Evolutionary conservation across 1,140 invertebrate genomes (phyloP).

Genomic region (Ectropis grisescens): DNA sequence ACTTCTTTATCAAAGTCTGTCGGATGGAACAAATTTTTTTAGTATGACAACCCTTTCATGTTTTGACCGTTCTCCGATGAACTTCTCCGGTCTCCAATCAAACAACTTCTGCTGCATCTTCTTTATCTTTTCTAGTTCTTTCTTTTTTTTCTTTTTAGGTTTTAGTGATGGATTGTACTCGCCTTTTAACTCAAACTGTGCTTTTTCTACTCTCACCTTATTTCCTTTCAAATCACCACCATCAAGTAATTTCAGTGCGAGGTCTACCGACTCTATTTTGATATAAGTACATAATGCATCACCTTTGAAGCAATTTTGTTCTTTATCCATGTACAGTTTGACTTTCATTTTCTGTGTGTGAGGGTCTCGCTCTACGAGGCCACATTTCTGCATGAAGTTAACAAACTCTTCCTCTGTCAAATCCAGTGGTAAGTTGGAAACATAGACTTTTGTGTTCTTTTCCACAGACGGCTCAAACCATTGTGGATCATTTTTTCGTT

Average conservation of each 20-base stretch:
- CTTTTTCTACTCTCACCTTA: slow-evolving; percentile 89
- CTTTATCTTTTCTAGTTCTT: slow-evolving; percentile 91
- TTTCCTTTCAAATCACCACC: slow-evolving; percentile 85
- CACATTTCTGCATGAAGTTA: slow-evolving; percentile 96
- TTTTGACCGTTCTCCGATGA: slow-evolving; percentile 85
- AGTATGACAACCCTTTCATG: slow-evolving; percentile 94
- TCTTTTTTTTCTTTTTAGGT: slow-evolving; percentile 92
- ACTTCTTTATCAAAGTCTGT: slow-evolving; percentile 93
- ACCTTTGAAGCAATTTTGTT: slow-evolving; percentile 90
- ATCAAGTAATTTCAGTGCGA: slow-evolving; percentile 94
- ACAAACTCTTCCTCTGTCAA: slow-evolving; percentile 92
- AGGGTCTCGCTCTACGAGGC: slow-evolving; percentile 92
- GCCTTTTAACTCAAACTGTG: slow-evolving; percentile 96
- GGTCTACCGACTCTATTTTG: slow-evolving; percentile 94
- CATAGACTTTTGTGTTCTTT: slow-evolving; percentile 98
- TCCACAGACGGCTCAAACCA: slow-evolving; percentile 96
- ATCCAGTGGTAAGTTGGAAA: slow-evolving; percentile 91
- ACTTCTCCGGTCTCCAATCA: slow-evolving; percentile 96
- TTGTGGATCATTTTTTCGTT: slow-evolving; percentile 70
- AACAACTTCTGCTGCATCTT: slow-evolving; percentile 96
- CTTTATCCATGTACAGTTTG: slow-evolving; percentile 91
- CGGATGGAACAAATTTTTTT: slow-evolving; percentile 94
- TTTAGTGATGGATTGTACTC: slow-evolving; percentile 94
- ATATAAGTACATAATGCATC: slow-evolving; percentile 98
- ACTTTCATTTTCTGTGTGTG: slow-evolving; percentile 89